phyloP scores from a whole-genome alignment of 2,888 invertebrate genomes.

The Ornithoptera alexandrae region DNA sequence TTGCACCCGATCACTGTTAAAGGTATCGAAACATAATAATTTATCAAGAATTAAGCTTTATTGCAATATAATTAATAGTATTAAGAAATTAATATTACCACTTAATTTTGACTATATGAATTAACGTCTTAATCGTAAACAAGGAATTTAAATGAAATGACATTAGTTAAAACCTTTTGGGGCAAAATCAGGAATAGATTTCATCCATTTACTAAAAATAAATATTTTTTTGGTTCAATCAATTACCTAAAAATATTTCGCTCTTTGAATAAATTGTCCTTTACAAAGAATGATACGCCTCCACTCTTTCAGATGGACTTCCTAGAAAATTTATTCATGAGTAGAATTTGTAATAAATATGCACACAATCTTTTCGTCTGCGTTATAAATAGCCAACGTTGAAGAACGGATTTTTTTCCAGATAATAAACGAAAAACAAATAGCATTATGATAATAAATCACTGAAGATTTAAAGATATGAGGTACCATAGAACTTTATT shows the following conservation, averaged over 20 bases:
- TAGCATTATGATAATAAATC: too few species aligned
- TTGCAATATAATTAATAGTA: too few species aligned
- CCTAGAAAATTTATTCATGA: constrained; percentile 1
- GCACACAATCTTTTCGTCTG: neutral
- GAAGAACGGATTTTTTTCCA: neutral
- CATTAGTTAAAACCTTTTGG: neutral
- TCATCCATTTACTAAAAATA: neutral
- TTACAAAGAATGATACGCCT: neutral
- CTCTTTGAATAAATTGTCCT: constrained; percentile 4
- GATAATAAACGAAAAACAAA: neutral
- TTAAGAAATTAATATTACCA: too few species aligned
- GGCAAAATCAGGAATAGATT: neutral
- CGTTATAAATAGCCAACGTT: neutral
- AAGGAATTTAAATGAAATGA: too few species aligned
- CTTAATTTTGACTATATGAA: too few species aligned
- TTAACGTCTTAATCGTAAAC: too few species aligned
- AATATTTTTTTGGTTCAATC: neutral
- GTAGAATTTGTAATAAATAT: neutral
- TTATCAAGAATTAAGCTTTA: too few species aligned
- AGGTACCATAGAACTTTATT: too few species aligned
- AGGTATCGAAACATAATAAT: too few species aligned
- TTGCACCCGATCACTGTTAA: too few species aligned
- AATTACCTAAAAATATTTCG: neutral
- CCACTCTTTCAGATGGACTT: neutral
- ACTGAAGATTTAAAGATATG: too few species aligned